phyloP scores from a whole-genome alignment of 2,113 vertebrate genomes.

The Leptosomus discolor region DNA sequence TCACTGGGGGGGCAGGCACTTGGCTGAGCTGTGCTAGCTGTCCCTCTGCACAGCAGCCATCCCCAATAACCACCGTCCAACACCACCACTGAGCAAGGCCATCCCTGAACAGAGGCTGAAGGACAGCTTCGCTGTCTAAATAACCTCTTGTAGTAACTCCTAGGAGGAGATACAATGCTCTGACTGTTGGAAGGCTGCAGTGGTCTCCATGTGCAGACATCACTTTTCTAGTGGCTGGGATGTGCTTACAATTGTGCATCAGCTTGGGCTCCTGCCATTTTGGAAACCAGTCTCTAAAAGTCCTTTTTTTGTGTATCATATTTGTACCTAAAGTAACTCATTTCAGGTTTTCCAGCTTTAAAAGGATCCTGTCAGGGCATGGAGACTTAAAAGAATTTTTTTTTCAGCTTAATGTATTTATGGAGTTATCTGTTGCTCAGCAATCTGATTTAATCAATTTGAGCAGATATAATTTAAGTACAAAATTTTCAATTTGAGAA shows the following conservation, averaged over 20 bases:
- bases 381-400: neutral
- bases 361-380: neutral
- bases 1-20: neutral
- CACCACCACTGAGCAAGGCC: neutral
- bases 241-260: neutral
- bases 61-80: neutral
- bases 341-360: neutral
- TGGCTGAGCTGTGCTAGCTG: neutral
- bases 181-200: neutral
- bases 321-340: neutral
- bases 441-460: neutral
- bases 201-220: neutral
- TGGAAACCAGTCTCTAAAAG: neutral
- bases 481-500: neutral
- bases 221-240: neutral
- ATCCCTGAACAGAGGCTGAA: neutral
- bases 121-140: neutral
- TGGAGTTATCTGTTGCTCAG: neutral
- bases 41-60: neutral
- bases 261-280: neutral
- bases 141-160: neutral
- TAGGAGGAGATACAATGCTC: neutral
- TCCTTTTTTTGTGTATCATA: neutral
- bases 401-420: neutral
- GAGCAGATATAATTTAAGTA: neutral